phyloP scores from a whole-genome alignment of 2,113 vertebrate species.

The Eurystomus gularis region DNA sequence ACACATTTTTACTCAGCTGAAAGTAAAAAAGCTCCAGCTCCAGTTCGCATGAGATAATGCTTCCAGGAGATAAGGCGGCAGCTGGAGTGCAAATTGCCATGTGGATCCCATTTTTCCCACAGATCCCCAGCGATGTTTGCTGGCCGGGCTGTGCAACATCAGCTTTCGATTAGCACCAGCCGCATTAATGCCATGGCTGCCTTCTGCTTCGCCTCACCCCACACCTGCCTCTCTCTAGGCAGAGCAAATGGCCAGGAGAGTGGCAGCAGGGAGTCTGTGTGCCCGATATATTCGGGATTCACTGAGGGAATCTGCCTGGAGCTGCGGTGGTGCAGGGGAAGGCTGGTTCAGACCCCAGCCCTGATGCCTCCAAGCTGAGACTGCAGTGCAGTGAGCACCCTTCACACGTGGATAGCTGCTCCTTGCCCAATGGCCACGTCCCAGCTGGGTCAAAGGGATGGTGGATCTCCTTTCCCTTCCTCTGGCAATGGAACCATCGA shows the following conservation, averaged over 20 bases:
- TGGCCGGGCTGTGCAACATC: not conserved
- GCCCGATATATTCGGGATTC: accelerated
- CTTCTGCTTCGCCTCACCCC: not conserved
- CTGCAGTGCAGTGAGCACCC: not conserved
- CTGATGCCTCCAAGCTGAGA: not conserved
- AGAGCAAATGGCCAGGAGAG: not conserved
- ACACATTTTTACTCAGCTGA: slow-evolving; percentile 9
- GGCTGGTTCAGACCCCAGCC: not conserved
- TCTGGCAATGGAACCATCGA: accelerated
- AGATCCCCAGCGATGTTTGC: not conserved
- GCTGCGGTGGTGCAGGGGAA: accelerated
- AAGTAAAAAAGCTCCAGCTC: slow-evolving; percentile 22
- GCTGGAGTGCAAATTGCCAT: not conserved
- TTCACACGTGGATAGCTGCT: not conserved
- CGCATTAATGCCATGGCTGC: not conserved
- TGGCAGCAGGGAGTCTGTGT: not conserved
- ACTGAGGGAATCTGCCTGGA: accelerated
- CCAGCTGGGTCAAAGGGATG: not conserved
- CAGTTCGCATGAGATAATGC: not conserved
- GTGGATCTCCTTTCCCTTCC: not conserved
- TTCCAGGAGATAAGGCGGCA: slow-evolving; percentile 37
- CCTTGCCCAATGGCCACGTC: not conserved
- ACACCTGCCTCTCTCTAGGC: not conserved
- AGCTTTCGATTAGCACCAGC: not conserved
- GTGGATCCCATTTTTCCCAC: slow-evolving; percentile 49